A percentile compares a stretch with the other conserved stretches of the same genome.
Evolutionary conservation across 2,797 vertebrate genomes (phyloP).

Genomic region (Mionectes olivaceus): DNA sequence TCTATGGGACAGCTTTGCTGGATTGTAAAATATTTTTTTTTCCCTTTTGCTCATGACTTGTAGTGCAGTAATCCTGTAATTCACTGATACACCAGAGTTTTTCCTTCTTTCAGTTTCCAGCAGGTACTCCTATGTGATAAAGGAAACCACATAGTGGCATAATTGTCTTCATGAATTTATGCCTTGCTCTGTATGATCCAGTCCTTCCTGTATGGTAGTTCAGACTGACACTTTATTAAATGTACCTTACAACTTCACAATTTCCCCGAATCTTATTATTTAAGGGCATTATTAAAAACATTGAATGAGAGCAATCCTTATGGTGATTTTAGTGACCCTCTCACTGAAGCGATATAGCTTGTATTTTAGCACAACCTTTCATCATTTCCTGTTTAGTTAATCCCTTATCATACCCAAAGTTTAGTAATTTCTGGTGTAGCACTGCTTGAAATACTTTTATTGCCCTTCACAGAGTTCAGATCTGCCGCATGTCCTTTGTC

Average conservation of each 20-base stretch:
- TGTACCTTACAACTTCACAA: background rate
- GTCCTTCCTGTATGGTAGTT: background rate
- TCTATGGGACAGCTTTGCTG: background rate
- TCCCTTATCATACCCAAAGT: background rate
- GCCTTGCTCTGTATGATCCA: background rate
- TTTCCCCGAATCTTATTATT: background rate
- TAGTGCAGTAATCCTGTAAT: background rate
- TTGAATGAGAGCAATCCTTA: background rate
- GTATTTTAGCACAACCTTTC: background rate
- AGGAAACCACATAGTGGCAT: background rate
- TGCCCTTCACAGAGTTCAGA: slow-evolving; percentile 22
- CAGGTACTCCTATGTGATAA: background rate
- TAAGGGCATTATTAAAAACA: background rate
- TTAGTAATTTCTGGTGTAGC: background rate
- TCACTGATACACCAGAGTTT: background rate
- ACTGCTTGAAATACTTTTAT: slow-evolving; percentile 9
- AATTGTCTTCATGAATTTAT: background rate
- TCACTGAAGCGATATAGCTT: background rate
- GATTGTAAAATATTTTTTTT: background rate
- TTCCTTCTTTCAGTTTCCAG: background rate
- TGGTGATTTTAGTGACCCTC: background rate
- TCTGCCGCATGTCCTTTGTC: background rate
- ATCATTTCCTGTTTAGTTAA: background rate
- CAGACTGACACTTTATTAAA: background rate
- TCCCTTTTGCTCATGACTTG: background rate